A percentile compares a stretch with the other conserved stretches of the same genome.
Conservation (phyloP, 2,888 invertebrate species). For the Resseliella maxima region DNA sequence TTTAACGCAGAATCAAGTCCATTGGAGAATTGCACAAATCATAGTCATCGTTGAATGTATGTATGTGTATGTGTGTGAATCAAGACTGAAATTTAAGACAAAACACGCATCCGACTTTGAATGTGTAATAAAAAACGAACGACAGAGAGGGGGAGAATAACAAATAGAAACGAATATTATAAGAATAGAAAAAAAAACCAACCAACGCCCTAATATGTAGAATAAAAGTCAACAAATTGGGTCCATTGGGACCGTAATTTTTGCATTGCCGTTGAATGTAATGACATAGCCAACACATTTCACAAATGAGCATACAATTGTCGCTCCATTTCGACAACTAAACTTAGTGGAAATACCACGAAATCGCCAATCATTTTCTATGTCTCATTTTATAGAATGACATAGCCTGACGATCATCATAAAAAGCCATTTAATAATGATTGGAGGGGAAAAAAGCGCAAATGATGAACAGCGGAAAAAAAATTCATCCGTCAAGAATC, state of each 20-base stretch:
- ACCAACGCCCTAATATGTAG: background rate
- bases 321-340: background rate
- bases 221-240: conserved; percentile 25
- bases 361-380: background rate
- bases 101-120: background rate
- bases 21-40: background rate
- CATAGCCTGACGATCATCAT: background rate
- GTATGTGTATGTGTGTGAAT: background rate
- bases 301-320: background rate
- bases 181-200: background rate
- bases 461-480: background rate
- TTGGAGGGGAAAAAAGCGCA: background rate
- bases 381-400: conserved; percentile 11
- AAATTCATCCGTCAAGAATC: background rate
- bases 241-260: conserved; percentile 38
- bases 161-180: background rate
- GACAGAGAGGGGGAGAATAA: background rate
- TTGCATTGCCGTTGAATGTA: conserved; percentile 38
- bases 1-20: background rate
- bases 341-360: background rate
- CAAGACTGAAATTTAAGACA: conserved; percentile 17
- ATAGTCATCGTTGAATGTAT: background rate
- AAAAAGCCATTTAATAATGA: background rate
- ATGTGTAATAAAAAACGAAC: no score
- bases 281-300: background rate